Conservation (phyloP, 2,888 invertebrate genomes). For the Isoperla grammatica region DNA sequence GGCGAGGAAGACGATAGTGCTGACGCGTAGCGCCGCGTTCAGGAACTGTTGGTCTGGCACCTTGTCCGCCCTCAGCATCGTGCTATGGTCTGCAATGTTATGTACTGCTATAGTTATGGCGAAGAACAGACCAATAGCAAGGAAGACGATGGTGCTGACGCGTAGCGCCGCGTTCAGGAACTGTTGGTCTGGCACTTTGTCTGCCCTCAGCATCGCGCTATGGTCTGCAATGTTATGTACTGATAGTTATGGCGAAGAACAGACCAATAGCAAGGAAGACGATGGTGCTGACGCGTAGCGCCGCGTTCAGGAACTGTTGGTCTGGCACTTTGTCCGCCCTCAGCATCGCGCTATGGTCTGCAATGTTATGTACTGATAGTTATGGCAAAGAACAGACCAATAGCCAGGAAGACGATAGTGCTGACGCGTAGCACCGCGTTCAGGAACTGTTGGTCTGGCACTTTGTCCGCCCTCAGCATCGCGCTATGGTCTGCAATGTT, state of each 20-base stretch:
- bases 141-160: constrained; percentile 51
- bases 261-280: constrained; percentile 49
- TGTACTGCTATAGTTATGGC: constrained; percentile 45
- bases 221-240: neutral
- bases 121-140: constrained; percentile 48
- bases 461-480: no score
- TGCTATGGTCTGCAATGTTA: neutral
- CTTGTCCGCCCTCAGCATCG: neutral
- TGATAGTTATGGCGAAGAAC: constrained; percentile 43
- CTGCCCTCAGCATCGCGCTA: neutral
- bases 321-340: no score
- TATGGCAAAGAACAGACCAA: constrained; percentile 49
- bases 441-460: constrained; percentile 39
- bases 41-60: constrained; percentile 37
- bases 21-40: constrained; percentile 49
- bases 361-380: no score
- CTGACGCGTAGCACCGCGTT: constrained; percentile 49
- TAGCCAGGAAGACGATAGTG: constrained; percentile 50
- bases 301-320: constrained; percentile 41
- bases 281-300: constrained; percentile 52
- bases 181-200: neutral
- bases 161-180: constrained; percentile 43
- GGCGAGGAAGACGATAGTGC: constrained; percentile 50
- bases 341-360: no score
- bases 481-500: no score